Conservation (phyloP, 1,140 invertebrate genomes). For the Sminthurides bifidus region DNA sequence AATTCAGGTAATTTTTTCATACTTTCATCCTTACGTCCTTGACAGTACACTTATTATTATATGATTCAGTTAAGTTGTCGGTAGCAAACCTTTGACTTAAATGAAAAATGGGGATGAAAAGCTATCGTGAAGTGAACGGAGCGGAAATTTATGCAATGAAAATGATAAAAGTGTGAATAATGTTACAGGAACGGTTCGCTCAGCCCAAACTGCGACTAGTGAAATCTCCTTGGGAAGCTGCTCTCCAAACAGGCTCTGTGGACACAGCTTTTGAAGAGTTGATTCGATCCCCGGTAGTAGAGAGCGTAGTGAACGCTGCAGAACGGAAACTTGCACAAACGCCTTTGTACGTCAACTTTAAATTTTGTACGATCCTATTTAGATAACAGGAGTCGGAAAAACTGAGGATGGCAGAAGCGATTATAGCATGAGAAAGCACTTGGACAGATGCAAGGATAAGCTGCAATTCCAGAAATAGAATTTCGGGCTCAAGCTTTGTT, state of each 20-base stretch:
- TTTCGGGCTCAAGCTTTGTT: background rate
- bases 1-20: constrained; percentile 41
- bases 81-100: no score
- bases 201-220: constrained; percentile 48
- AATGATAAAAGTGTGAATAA: background rate
- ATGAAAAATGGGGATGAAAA: no score
- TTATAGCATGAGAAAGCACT: no score
- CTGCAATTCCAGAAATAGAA: no score
- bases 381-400: no score
- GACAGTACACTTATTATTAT: no score
- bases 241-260: constrained; percentile 52
- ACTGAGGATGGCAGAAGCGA: no score
- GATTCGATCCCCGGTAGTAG: constrained; percentile 18
- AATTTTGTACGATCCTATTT: background rate
- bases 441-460: no score
- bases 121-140: no score
- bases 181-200: constrained; percentile 44
- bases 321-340: constrained; percentile 28
- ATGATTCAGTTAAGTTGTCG: no score
- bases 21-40: no score
- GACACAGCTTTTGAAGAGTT: constrained; percentile 51
- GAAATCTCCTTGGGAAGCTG: constrained; percentile 61
- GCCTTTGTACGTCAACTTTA: constrained; percentile 11
- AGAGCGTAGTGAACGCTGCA: constrained; percentile 29
- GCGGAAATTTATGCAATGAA: background rate